Base-by-base conservation (phyloP, 2,888 invertebrate genomes). In the Marronus borbonicus region DNA sequence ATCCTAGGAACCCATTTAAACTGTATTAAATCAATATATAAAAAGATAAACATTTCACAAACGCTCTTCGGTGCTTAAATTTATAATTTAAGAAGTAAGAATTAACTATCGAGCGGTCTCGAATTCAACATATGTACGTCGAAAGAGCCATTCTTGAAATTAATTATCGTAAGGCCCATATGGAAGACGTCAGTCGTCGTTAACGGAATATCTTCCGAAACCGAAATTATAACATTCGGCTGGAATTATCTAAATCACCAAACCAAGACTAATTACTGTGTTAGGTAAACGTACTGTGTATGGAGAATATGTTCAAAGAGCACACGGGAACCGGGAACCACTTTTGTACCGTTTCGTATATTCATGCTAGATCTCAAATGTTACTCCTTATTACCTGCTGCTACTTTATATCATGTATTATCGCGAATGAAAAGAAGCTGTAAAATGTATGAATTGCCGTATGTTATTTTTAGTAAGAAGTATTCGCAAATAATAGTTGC, bases 111-210 rank as follows among this genome's bases (percentile, higher is more conserved):
- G 44, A 44, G 12, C 12, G 44, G 44, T 44, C 44, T 2, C 2
- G 50, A 50, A 50, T 68, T 28, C 50, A 24, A 68, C 68, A 68
- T 68, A 50, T 68, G 65, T 36, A n/a, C 12, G 12, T 62, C 31
- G 31, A 24, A 28, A 31, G 24, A 31, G 31, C 28, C 24, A 28
- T 75, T 44, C 64, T 64, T 7, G 62, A 76, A 78, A 74, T 75
- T 69, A 74, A 78, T 76, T 76, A 78, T 78, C 60, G 70, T 31
- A 76, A 76, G 76, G 12, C 44, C 68, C 75, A 75, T 75, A 75
- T 75, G 75, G 75, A 64, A 75, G 75, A 75, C 75, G 75, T 62
- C 49, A 24, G 44, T 75, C 62, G 52, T 17, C 31, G 72, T 28
- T 58, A 72, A 72, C 72, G 72, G 72, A 10, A 72, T 39, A 36